A percentile compares a stretch with the other conserved stretches of the same genome.
phyloP scores from a whole-genome alignment of 2,888 invertebrate genomes.

The Phortica okadai region DNA sequence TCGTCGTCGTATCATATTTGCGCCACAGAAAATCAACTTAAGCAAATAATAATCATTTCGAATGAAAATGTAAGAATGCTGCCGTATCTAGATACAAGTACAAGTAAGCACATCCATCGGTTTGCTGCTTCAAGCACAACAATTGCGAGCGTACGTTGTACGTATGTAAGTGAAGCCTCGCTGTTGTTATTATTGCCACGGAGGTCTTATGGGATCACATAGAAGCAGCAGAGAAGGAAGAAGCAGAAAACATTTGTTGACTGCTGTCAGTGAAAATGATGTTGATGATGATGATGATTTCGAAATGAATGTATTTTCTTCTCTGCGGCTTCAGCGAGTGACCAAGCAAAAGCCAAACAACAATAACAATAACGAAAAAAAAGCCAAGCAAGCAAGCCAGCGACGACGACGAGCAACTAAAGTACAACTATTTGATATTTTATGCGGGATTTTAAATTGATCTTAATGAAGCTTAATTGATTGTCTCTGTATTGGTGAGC shows the following conservation, averaged over 20 bases:
- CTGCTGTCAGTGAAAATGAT: background rate
- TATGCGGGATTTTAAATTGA: constrained; percentile 78
- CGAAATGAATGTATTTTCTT: background rate
- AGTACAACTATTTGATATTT: constrained; percentile 72
- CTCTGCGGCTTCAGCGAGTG: background rate
- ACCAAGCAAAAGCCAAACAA: background rate
- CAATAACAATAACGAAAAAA: background rate
- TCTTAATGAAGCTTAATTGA: constrained; percentile 78
- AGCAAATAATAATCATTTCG: background rate
- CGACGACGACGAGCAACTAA: constrained; percentile 65
- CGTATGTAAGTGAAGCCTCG: background rate
- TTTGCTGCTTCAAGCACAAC: background rate
- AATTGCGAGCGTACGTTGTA: background rate
- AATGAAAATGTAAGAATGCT: background rate
- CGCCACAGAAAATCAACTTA: constrained; percentile 11
- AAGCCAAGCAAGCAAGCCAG: constrained; percentile 1
- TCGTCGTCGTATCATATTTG: constrained; percentile 5
- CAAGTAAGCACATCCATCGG: background rate
- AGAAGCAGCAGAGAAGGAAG: background rate
- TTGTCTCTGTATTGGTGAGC: constrained; percentile 71
- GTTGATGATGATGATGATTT: constrained; percentile 9
- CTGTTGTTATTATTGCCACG: background rate
- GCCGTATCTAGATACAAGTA: constrained; percentile 22
- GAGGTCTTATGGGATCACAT: constrained; percentile 6
- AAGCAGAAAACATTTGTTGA: background rate